Conservation (phyloP, 2,797 vertebrate species). For the Valencia hispanica region DNA sequence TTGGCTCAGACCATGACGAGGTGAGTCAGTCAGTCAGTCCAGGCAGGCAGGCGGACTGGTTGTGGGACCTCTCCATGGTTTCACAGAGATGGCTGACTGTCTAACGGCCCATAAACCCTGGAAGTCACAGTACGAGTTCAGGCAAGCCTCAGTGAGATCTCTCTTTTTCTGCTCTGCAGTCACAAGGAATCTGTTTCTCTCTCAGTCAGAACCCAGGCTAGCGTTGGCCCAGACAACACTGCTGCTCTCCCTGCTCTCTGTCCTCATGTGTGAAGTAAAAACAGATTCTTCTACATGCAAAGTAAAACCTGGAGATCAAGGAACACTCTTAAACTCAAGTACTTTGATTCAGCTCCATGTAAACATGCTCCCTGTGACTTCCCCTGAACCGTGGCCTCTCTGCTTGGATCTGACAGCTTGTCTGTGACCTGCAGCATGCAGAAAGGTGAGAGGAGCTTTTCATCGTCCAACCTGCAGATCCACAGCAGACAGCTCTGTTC, state of each 20-base stretch:
- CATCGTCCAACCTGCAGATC: constrained; percentile 44
- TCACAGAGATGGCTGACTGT: constrained; percentile 54
- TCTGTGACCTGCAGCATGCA: constrained; percentile 46
- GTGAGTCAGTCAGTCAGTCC: constrained; percentile 36
- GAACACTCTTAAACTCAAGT: constrained; percentile 1
- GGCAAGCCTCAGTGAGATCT: constrained; percentile 55
- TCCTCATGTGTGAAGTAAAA: neutral
- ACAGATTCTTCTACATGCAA: neutral
- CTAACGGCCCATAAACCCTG: constrained; percentile 45
- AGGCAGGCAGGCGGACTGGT: constrained; percentile 56
- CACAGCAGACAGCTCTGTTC: constrained; percentile 32
- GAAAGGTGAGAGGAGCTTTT: constrained; percentile 37
- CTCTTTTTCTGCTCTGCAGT: constrained; percentile 19
- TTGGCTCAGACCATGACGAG: constrained; percentile 30
- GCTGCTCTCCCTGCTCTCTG: neutral
- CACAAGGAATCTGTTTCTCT: constrained; percentile 27
- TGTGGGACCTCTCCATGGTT: constrained; percentile 34
- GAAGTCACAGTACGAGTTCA: constrained; percentile 45
- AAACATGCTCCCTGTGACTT: constrained; percentile 6
- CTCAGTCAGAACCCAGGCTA: constrained; percentile 11
- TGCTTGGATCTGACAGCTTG: constrained; percentile 30
- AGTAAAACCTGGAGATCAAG: neutral
- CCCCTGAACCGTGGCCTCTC: constrained; percentile 23
- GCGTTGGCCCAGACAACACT: neutral
- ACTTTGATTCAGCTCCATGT: constrained; percentile 10